Evolutionary conservation across 2,888 invertebrate species (phyloP), one percentile per base, ranked within the genome.

Genomic region (Leucania comma): DNA sequence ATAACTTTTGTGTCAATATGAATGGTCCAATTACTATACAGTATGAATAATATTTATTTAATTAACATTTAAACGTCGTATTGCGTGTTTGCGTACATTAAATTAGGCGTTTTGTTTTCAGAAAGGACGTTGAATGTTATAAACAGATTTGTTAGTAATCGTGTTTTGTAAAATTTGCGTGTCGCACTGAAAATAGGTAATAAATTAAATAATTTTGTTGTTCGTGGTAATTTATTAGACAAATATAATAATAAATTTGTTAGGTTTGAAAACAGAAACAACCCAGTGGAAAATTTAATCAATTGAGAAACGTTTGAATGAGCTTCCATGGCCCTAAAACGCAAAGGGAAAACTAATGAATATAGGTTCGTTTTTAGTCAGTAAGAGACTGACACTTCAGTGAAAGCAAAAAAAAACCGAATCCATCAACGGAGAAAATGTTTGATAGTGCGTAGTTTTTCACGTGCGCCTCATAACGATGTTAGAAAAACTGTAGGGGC

Each of bases 51-150:
- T 50, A 32, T 20, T 53, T 17, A 54, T 59, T 64, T 63, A 73
- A 77, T 77, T 51, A 67, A 42, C 22, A 65, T 69, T 74, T 80
- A 73, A 80, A 63, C 53, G 53, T 63, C 70, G 24, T 59, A 46
- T 80, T 61, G 78, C 82, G 70, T 82, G 80, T 22, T 74, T 12
- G 20, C 32, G 22, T 29, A 70, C 70, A 75, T 73, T 80, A 57
- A 72, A 77, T 71, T 65, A 56, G 17, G 61, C 56, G 53, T 69
- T 75, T 64, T 48, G 50, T 58, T 77, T 64, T 56, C 57, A 72
- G 24, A 29, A 3, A 50, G 24, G n/a, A 56, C 22, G 35, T 54
- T 75, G 59, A 75, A 51, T 64, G 42, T 54, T 35, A 38, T 14
- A n/a, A 59, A 58, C 50, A 54, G 68, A 76, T 79, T 79, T 72